phyloP scores from a whole-genome alignment of 2,113 vertebrate genomes.

The Trematocara zebra region DNA sequence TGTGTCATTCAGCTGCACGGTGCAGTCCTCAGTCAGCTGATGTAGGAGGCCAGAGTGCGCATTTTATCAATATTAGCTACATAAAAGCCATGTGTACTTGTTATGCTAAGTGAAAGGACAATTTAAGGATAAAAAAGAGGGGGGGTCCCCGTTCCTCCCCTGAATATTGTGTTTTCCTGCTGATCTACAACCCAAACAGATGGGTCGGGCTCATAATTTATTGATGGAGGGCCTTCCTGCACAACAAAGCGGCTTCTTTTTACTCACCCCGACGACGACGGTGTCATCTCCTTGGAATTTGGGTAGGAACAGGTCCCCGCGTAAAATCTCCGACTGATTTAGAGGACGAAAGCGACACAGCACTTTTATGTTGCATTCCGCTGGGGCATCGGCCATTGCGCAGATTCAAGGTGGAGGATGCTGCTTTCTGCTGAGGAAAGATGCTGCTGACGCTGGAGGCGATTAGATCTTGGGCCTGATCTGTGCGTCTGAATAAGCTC shows the following conservation, averaged over 20 bases:
- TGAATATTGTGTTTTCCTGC: background rate
- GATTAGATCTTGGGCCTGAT: slow-evolving; percentile 7
- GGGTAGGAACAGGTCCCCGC: slow-evolving; percentile 82
- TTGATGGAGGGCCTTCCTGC: slow-evolving; percentile 44
- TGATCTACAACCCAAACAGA: background rate
- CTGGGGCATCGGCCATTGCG: slow-evolving; percentile 78
- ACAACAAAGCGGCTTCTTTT: slow-evolving; percentile 51
- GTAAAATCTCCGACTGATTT: slow-evolving; percentile 80
- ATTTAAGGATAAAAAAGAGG: background rate
- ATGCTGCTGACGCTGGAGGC: slow-evolving; percentile 32
- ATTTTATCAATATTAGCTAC: background rate
- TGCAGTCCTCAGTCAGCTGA: slow-evolving; percentile 11
- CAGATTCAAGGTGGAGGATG: slow-evolving; percentile 44
- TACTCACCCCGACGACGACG: slow-evolving; percentile 78
- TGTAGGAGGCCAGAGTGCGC: slow-evolving; percentile 31
- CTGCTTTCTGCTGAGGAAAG: background rate
- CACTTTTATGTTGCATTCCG: slow-evolving; percentile 86
- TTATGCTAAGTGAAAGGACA: background rate
- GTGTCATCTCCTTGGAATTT: slow-evolving; percentile 84
- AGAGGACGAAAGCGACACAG: slow-evolving; percentile 86
- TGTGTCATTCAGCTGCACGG: background rate
- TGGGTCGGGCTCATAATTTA: slow-evolving; percentile 35
- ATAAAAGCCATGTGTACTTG: background rate
- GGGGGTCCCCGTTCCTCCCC: background rate
- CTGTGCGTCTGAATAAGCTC: background rate